A percentile compares a stretch with the other conserved stretches of the same genome.
Conservation (phyloP, 2,113 vertebrate species). For the Caloenas nicobarica region DNA sequence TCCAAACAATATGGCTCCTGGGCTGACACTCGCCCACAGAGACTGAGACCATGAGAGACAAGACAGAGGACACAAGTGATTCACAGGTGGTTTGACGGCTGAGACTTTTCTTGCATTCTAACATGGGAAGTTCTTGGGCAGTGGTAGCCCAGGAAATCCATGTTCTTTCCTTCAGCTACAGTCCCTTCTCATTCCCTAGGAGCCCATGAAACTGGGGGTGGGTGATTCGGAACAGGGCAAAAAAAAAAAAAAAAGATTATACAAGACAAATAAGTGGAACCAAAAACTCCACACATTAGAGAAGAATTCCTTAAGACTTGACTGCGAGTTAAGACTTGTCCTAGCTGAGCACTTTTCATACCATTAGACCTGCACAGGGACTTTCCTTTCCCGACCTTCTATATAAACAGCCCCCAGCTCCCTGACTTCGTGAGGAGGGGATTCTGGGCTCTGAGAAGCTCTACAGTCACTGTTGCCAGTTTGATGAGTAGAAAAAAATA, state of each 20-base stretch:
- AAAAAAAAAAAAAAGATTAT: conserved; percentile 14
- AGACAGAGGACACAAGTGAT: conserved; percentile 33
- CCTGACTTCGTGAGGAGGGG: conserved; percentile 5
- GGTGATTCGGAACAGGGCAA: conserved; percentile 11
- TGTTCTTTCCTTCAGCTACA: conserved; percentile 51
- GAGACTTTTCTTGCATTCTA: conserved; percentile 41
- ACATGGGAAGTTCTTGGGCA: neutral
- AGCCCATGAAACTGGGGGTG: conserved; percentile 34
- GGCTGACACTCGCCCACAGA: neutral
- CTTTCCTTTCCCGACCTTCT: conserved; percentile 14
- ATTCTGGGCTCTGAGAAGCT: conserved; percentile 66
- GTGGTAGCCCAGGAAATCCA: conserved; percentile 54
- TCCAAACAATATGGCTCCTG: neutral
- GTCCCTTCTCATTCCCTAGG: conserved; percentile 54
- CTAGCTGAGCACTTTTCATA: conserved; percentile 67
- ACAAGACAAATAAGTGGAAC: conserved; percentile 41
- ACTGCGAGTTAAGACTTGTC: conserved; percentile 69
- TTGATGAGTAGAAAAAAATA: neutral
- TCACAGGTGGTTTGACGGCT: conserved; percentile 29
- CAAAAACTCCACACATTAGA: conserved; percentile 48
- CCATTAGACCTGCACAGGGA: conserved; percentile 45
- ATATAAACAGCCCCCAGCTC: neutral
- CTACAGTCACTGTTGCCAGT: conserved; percentile 66
- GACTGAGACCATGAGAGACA: conserved; percentile 22
- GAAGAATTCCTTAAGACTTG: conserved; percentile 70